Conservation (phyloP, 2,113 vertebrate genomes). For the Salvelinus sp. region DNA sequence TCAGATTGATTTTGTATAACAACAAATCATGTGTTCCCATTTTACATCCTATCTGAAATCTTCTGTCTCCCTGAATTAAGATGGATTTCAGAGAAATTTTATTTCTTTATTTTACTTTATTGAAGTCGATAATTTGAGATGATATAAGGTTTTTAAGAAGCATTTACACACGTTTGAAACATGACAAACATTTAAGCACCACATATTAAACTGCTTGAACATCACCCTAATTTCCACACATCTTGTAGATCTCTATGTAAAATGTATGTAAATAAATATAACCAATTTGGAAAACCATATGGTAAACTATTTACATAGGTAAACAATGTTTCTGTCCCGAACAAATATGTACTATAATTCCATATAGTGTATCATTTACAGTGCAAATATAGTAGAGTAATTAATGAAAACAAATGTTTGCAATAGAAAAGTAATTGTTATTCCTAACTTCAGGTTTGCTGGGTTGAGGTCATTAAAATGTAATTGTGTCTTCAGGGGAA, state of each 20-base stretch:
- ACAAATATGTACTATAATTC: no score
- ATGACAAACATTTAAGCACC: neutral
- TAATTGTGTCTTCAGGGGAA: neutral
- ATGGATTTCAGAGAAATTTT: no score
- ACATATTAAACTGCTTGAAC: neutral
- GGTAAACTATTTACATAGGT: no score
- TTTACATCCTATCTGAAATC: constrained; percentile 28
- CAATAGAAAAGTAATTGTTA: no score
- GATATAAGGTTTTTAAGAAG: neutral
- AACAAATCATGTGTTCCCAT: constrained; percentile 32
- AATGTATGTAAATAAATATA: no score
- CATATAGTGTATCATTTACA: neutral
- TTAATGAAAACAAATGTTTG: neutral
- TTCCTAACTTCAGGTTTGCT: neutral
- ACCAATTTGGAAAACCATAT: no score
- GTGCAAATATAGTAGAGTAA: neutral
- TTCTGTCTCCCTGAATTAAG: neutral
- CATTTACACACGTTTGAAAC: neutral
- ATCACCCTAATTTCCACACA: neutral
- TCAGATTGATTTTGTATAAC: constrained; percentile 23
- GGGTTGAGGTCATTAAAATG: neutral
- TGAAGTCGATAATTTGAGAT: constrained; percentile 26
- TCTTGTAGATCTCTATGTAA: no score
- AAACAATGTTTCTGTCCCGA: no score
- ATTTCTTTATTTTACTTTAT: no score